Evolutionary conservation across 2,888 invertebrate species (phyloP).

Genomic region (Antheraea yamamai): DNA sequence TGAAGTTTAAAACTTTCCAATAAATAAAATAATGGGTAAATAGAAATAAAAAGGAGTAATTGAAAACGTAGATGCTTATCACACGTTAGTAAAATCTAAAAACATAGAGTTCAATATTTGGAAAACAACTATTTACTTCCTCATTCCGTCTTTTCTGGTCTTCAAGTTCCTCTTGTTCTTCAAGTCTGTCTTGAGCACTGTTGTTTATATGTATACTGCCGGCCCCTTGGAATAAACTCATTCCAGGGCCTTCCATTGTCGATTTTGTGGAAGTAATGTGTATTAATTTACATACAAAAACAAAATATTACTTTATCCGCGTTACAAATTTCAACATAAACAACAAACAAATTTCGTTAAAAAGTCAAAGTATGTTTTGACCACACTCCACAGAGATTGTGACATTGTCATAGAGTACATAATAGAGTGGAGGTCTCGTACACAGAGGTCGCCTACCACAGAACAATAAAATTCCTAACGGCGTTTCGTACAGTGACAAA

Average conservation of each 20-base stretch:
- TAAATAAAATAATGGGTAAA: background rate
- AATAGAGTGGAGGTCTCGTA: background rate
- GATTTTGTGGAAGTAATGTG: background rate
- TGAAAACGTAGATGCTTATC: background rate
- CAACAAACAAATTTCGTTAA: background rate
- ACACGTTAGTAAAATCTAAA: background rate
- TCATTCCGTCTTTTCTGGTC: constrained; percentile 85
- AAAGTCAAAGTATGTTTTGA: constrained; percentile 17
- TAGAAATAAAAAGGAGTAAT: background rate
- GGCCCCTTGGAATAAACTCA: constrained; percentile 87
- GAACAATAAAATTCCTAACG: too few species aligned
- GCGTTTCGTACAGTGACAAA: too few species aligned
- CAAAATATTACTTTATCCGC: constrained; percentile 1
- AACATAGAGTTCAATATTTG: background rate
- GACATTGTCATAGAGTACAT: background rate
- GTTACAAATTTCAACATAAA: background rate
- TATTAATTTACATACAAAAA: background rate
- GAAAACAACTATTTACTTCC: constrained; percentile 74
- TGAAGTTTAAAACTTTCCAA: background rate
- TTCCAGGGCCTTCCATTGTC: constrained; percentile 83
- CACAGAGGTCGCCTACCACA: too few species aligned
- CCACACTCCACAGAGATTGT: background rate
- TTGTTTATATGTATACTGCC: constrained; percentile 85
- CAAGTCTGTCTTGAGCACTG: constrained; percentile 83
- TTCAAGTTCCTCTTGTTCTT: constrained; percentile 86